These are phyloP conservation scores for Caerostris extrusa DNA, from an alignment of 1,140 invertebrate genomes.

Conservation along the genomic window DNA sequence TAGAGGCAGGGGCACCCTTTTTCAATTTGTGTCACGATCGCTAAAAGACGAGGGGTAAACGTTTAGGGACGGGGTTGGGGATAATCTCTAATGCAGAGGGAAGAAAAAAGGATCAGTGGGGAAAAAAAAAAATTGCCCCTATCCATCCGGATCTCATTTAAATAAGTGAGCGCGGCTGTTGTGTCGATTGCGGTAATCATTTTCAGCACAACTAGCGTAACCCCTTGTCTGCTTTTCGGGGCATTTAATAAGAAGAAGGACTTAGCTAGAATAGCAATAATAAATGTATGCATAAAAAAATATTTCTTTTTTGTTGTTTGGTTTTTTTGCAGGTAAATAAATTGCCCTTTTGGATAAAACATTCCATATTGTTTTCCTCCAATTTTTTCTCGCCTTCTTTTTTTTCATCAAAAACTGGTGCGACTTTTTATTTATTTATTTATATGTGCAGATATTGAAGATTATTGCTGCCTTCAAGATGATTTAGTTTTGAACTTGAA, in stretches of 20 bases:
- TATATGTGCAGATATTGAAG: neutral
- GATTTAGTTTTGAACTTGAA: neutral
- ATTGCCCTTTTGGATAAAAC: conserved; percentile 65
- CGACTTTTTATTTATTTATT: neutral
- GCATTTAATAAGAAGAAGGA: conserved; percentile 63
- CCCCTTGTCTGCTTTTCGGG: conserved; percentile 23
- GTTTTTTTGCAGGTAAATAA: conserved; percentile 69
- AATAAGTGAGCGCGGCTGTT: conserved; percentile 52
- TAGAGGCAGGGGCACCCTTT: conserved; percentile 28
- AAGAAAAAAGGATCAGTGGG: neutral
- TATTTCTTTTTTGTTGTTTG: conserved; percentile 5
- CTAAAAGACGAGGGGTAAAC: conserved; percentile 40
- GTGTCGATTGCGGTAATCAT: conserved; percentile 67
- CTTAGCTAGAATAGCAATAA: conserved; percentile 66
- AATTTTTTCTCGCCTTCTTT: neutral
- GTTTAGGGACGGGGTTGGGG: conserved; percentile 26
- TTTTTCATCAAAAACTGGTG: neutral
- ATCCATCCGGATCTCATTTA: conserved; percentile 69
- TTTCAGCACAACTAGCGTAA: conserved; percentile 67
- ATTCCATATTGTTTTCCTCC: neutral
- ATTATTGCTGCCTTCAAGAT: neutral
- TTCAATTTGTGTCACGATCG: conserved; percentile 72
- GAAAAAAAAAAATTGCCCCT: conserved; percentile 48
- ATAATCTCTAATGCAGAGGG: conserved; percentile 49
- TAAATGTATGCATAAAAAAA: conserved; percentile 60